Base-by-base conservation (phyloP, 2,797 vertebrate species). In the Saxicola maurus region DNA sequence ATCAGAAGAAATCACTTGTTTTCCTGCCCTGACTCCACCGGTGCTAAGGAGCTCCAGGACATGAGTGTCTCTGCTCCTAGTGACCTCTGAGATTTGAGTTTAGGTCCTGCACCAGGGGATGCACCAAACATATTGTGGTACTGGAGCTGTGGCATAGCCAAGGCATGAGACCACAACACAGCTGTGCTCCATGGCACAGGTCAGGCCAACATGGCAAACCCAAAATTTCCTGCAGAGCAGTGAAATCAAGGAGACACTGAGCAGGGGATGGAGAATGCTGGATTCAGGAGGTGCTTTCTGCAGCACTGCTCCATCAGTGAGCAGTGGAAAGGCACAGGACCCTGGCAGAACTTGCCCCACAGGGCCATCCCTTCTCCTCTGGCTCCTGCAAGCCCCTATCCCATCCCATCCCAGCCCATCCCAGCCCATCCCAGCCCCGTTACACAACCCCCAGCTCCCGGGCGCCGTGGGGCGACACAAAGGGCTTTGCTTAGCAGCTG, bases 401-500 rank as follows among this genome's bases (percentile, higher is more conserved):
- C 9, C 5, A 71, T 35, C 43, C 48, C 73, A 28, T 33, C 19
- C 9, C 5, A 71, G 40, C 48, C 48, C 73, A 30, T 28, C 71
- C 75, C 86, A 2, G 25, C 19, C 10, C 4, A 67, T 33, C 45
- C 49, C 73, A 30, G n/a, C 71, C 78, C 81, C 6, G 0, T 94
- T 92, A 87, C 59, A 88, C 94, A 91, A 88, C 6, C 76, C 66
- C n/a, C 25, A 0, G 69, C 40, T 33, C 59, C 42, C 2, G 0
- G 8, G 65, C 0, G n/a, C 68, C 11, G 11, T 76, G 68, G 69
- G 87, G 60, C 7, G 1, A 78, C 89, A 96, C 94, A 96, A 96
- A 96, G 86, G 95, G 87, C 75, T 93, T 94, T 91, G 95, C 95
- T 91, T 82, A 92, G 90, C 92, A 82, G 91, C 92, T 91, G 88